These are phyloP conservation scores for Drosophila quinaria DNA, from an alignment of 2,888 invertebrate genomes.

Conservation along the genomic window DNA sequence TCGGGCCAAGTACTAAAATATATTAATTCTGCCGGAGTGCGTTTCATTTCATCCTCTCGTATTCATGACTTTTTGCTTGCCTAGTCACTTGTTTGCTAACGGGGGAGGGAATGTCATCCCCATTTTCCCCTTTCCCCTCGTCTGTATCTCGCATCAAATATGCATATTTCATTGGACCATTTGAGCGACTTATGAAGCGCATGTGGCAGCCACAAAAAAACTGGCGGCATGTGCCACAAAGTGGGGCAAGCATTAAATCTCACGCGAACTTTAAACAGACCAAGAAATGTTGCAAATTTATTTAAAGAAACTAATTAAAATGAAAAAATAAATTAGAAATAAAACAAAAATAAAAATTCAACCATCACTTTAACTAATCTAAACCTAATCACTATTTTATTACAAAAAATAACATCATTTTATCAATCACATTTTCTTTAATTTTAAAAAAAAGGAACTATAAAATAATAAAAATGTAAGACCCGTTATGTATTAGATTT, in stretches of 20 bases:
- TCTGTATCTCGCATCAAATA: constrained; percentile 56
- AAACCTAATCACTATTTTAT: no score
- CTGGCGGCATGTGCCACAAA: constrained; percentile 48
- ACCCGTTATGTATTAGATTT: no score
- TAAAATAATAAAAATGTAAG: no score
- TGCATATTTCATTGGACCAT: constrained; percentile 72
- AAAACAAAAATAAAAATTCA: no score
- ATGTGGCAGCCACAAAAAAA: constrained; percentile 18
- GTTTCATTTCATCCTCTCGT: constrained; percentile 33
- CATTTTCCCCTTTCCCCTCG: background rate
- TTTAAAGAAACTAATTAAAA: no score
- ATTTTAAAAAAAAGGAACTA: no score
- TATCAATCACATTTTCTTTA: background rate
- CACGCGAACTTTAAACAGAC: constrained; percentile 1
- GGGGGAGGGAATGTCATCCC: background rate
- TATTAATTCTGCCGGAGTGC: constrained; percentile 55
- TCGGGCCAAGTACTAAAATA: constrained; percentile 45
- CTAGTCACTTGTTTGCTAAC: constrained; percentile 20
- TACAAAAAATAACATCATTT: background rate
- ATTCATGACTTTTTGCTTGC: constrained; percentile 35
- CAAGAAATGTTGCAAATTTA: background rate
- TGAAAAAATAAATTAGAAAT: no score
- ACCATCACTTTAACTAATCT: no score
- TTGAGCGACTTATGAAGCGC: constrained; percentile 51
- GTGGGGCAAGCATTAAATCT: constrained; percentile 7